A percentile compares a stretch with the other conserved stretches of the same genome.
Conservation (phyloP, 2,797 vertebrate species). For the Gymnopithys bicolor region DNA sequence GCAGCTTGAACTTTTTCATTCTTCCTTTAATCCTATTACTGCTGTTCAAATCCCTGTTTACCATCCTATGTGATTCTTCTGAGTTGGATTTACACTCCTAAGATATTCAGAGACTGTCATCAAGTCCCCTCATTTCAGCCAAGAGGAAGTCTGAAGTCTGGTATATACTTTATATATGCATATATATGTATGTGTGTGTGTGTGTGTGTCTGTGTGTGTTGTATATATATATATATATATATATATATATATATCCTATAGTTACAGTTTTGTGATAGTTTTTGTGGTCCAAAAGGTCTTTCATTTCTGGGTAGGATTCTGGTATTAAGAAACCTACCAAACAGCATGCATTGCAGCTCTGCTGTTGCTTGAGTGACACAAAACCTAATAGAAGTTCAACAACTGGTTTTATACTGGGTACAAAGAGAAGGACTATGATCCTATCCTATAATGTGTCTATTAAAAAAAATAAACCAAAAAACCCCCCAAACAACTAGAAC, state of each 20-base stretch:
- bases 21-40: constrained; percentile 12
- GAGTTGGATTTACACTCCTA: neutral
- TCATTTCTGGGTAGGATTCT: neutral
- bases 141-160: neutral
- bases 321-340: neutral
- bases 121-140: neutral
- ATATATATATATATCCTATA: neutral
- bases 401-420: neutral
- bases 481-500: neutral
- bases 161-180: neutral
- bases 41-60: constrained; percentile 1
- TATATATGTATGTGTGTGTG: too few relatives aligned
- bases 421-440: neutral
- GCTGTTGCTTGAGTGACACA: neutral
- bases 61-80: neutral
- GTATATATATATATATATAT: neutral
- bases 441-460: neutral
- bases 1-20: neutral
- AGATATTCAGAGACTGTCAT: neutral
- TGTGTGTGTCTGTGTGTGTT: too few relatives aligned
- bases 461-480: neutral
- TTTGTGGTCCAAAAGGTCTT: neutral
- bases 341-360: neutral
- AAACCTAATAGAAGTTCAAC: neutral
- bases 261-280: neutral